Conservation (phyloP, 2,797 vertebrate genomes). For the Urosaurus nigricauda region DNA sequence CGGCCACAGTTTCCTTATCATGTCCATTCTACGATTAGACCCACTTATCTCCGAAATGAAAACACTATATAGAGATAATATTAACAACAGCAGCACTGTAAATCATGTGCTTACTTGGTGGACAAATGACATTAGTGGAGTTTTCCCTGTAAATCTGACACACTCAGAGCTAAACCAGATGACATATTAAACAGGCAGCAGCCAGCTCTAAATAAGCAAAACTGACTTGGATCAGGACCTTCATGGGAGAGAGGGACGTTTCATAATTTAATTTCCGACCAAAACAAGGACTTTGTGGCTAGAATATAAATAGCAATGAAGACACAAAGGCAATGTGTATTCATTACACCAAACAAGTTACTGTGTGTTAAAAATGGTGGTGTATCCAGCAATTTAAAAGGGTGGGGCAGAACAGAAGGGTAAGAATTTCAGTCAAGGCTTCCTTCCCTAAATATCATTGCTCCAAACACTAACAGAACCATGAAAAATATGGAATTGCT, state of each 20-base stretch:
- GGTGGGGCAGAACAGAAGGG: no score
- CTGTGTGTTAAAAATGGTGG: no score
- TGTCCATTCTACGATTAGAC: conserved; percentile 7
- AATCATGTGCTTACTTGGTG: conserved; percentile 20
- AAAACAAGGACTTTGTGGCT: neutral
- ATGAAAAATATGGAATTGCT: neutral
- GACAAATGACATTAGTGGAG: neutral
- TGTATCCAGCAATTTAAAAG: no score
- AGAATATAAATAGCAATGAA: neutral
- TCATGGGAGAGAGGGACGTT: neutral
- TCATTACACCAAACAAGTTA: neutral
- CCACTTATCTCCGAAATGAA: conserved; percentile 37
- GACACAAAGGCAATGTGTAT: neutral
- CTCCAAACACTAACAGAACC: neutral
- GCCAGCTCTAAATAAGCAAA: neutral
- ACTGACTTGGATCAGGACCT: neutral
- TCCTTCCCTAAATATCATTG: neutral
- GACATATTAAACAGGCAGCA: neutral
- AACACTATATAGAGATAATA: conserved; percentile 12
- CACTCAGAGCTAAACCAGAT: neutral
- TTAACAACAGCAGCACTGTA: conserved; percentile 10
- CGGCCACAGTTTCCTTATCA: conserved; percentile 9
- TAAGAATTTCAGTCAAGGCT: neutral
- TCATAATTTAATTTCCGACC: neutral
- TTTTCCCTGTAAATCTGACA: neutral